Conservation (phyloP, 23 tunicate genomes). For the Aplidium turbinatum region DNA sequence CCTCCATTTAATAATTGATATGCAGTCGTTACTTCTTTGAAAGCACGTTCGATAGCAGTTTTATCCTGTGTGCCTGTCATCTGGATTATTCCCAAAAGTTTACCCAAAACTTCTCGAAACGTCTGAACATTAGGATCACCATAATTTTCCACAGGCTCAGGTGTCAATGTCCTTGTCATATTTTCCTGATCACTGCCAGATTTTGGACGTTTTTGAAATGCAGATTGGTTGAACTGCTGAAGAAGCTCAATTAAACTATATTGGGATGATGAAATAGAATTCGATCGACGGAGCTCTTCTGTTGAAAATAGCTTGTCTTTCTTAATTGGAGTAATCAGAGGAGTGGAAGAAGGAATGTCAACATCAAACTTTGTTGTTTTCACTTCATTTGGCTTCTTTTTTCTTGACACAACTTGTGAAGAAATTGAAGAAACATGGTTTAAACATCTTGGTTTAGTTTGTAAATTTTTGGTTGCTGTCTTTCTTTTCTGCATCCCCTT, state of each 20-base stretch:
- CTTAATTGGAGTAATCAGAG: constrained; percentile 64
- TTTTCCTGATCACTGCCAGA: background rate
- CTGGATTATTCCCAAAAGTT: background rate
- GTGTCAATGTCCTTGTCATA: constrained; percentile 3
- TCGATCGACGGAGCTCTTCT: background rate
- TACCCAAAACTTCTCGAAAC: constrained; percentile 21
- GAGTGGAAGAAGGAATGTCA: constrained; percentile 79
- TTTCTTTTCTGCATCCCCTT: background rate
- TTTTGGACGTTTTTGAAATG: background rate
- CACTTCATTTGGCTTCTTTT: constrained; percentile 3
- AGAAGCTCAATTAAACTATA: constrained; percentile 58
- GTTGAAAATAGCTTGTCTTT: constrained; percentile 38
- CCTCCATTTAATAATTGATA: background rate
- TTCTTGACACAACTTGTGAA: constrained; percentile 1
- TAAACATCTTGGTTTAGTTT: background rate
- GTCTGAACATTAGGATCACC: constrained; percentile 24
- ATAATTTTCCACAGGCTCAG: background rate
- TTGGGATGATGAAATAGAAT: constrained; percentile 56
- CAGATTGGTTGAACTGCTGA: constrained; percentile 46
- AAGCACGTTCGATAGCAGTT: constrained; percentile 3
- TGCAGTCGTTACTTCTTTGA: constrained; percentile 21
- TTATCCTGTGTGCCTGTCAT: background rate
- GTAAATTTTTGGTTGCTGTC: background rate
- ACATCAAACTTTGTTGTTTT: constrained; percentile 44
- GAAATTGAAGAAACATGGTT: background rate